Base-by-base conservation (phyloP, 1,140 invertebrate genomes). In the Pseudomyrmex flavicornis region DNA sequence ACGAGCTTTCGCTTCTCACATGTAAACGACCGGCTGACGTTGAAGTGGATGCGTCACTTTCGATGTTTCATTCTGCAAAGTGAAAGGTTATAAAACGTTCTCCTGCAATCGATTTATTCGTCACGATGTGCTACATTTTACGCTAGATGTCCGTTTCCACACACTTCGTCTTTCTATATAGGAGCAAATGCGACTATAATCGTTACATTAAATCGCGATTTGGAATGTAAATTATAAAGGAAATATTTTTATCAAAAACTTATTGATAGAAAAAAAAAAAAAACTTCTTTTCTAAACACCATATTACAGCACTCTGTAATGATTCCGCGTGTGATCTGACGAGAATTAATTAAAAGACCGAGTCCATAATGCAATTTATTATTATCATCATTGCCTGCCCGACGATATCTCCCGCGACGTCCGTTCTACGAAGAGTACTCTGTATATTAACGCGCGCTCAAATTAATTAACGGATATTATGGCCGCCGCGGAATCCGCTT, bases 391-490 rank as follows among this genome's bases (percentile, higher is more conserved):
- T 68, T 58, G 17, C 17, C 35, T 58, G 17, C 17, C 35, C 54
- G 26, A 69, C 76, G 54, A 70, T 69, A 48, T 59, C 52, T 79
- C 54, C 44, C 65, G 76, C 61, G 63, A 79, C 44, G 54, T 59
- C n/a, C 52, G 48, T 48, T 58, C 63, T 69, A 17, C 52, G 13
- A 58, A 22, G 63, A 72, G 22, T 72, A 48, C 20, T 80, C 54
- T 56, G 68, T 72, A 58, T 79, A 80, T 80, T 70, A 72, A 80
- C 76, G 66, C 44, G 20, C 20, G 66, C 44, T 72, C 66, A 59
- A 80, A 80, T 80, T 80, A 80, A 80, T 80, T 80, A 80, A 80
- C 66, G 76, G 44, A 80, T 59, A 80, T 80, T 72, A 80, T 48
- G 54, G 10, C 44, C 66, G 58, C 68, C n/a, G 46, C 65, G 54